Evolutionary conservation across 2,888 invertebrate species (phyloP).

Genomic region (Caenorhabditis sp.): DNA sequence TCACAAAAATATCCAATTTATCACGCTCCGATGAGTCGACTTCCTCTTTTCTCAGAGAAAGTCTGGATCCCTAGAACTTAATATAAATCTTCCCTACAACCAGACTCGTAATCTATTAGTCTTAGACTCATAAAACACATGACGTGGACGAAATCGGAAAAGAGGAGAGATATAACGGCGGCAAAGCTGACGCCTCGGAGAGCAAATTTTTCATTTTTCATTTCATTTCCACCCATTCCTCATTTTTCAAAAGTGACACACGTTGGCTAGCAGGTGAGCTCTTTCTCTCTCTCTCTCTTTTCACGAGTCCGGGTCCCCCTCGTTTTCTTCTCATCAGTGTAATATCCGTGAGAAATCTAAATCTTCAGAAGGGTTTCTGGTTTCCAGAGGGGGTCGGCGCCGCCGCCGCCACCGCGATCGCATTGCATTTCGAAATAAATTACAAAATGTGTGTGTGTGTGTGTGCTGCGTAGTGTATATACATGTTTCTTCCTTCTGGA

Average conservation of each 20-base stretch:
- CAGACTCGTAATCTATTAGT: conserved; percentile 17
- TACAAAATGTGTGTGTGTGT: conserved; percentile 23
- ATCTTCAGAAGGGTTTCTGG: conserved; percentile 30
- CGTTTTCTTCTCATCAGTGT: conserved; percentile 30
- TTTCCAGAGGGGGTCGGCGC: conserved; percentile 15
- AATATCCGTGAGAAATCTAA: conserved; percentile 45
- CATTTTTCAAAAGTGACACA: not conserved
- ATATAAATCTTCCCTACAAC: conserved; percentile 24
- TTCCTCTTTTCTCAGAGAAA: not conserved
- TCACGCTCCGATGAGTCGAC: conserved; percentile 8
- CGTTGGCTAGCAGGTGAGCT: conserved; percentile 48
- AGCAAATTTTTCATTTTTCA: conserved; percentile 35
- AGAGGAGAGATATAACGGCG: conserved; percentile 22
- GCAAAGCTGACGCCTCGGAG: too few relatives aligned
- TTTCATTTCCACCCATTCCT: too few relatives aligned
- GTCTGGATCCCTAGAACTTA: conserved; percentile 1
- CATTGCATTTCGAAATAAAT: conserved; percentile 23
- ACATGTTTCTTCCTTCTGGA: conserved; percentile 21
- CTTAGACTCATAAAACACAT: conserved; percentile 35
- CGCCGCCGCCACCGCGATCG: not conserved
- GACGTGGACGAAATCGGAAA: conserved; percentile 29
- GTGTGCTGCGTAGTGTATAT: conserved; percentile 20
- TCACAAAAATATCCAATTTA: too few relatives aligned
- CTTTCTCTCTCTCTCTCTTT: too few relatives aligned
- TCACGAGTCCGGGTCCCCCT: not conserved